phyloP scores from a whole-genome alignment of 2,888 invertebrate species.

The Elmis aenea region DNA sequence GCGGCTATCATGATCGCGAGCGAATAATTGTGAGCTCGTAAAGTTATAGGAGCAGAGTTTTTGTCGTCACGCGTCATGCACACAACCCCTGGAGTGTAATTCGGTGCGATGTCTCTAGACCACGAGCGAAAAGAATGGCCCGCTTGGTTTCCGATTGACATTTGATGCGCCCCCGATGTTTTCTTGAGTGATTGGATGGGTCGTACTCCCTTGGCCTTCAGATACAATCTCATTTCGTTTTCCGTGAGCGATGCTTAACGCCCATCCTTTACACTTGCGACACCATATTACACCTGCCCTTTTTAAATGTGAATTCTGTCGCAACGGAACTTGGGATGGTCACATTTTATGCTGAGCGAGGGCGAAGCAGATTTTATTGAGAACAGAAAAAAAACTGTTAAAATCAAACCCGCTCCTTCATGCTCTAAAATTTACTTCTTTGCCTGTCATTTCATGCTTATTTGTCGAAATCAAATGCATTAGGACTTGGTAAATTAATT shows the following conservation, averaged over 20 bases:
- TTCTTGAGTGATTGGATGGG: slow-evolving; percentile 17
- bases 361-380: too few species aligned
- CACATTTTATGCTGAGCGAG: too few species aligned
- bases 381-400: too few species aligned
- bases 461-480: too few species aligned
- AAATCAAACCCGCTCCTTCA: too few species aligned
- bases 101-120: slow-evolving; percentile 17
- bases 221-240: slow-evolving; percentile 9
- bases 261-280: too few species aligned
- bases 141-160: slow-evolving; percentile 21
- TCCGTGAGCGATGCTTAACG: neutral
- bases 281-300: too few species aligned
- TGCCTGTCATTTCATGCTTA: too few species aligned
- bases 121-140: slow-evolving; percentile 25
- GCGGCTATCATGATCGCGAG: slow-evolving; percentile 9
- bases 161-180: slow-evolving; percentile 19
- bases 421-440: too few species aligned
- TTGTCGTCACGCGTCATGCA: slow-evolving; percentile 13
- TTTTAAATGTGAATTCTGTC: too few species aligned
- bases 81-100: slow-evolving; percentile 20
- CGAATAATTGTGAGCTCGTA: slow-evolving; percentile 7
- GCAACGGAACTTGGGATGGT: too few species aligned
- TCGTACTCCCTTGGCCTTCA: slow-evolving; percentile 12
- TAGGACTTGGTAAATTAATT: too few species aligned
- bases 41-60: slow-evolving; percentile 8